Conservation (phyloP, 35 echinoderm and acorn worm species). For the Ophioderma brevispina region DNA sequence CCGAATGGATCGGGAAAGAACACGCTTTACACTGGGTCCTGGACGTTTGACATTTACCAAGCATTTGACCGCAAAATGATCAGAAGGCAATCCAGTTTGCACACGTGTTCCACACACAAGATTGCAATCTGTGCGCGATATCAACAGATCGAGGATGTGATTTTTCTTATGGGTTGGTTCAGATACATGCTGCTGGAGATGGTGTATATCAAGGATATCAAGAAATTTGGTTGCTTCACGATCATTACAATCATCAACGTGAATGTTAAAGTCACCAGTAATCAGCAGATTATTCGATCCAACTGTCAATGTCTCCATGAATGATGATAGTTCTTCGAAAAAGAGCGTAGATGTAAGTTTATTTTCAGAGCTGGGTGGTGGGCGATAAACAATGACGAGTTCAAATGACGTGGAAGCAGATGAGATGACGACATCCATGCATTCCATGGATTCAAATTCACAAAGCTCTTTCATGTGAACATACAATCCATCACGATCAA, state of each 20-base stretch:
- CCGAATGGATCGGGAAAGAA: background rate
- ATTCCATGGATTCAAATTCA: conserved; percentile 27
- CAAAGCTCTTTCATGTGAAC: background rate
- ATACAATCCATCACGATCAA: conserved; percentile 20
- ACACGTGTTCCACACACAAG: background rate
- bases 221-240: background rate
- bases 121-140: background rate
- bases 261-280: conserved; percentile 14
- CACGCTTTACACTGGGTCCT: background rate
- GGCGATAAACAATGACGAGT: background rate
- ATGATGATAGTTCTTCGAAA: background rate
- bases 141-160: conserved; percentile 1
- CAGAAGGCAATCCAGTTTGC: background rate
- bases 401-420: background rate
- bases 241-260: background rate
- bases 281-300: background rate
- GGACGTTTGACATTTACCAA: background rate
- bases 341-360: background rate
- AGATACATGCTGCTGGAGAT: too few relatives aligned
- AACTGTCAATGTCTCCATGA: background rate
- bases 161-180: background rate
- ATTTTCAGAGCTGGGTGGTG: background rate
- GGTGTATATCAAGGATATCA: background rate
- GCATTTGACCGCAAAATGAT: background rate
- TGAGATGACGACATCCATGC: background rate